phyloP scores from a whole-genome alignment of 2,113 vertebrate genomes.

The Cricetomys ansorgei region DNA sequence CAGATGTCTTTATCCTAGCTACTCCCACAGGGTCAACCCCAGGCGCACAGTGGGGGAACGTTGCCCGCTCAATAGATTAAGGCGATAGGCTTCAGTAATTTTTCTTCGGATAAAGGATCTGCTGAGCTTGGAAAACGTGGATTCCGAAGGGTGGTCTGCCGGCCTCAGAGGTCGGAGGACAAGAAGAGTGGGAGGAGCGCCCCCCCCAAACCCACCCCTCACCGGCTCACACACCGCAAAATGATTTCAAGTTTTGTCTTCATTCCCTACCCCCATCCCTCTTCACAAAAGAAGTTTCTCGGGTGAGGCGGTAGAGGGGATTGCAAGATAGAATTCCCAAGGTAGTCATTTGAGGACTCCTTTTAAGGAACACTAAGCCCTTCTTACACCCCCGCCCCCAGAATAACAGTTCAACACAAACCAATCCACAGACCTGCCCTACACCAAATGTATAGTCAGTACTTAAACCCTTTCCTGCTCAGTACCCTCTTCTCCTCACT shows the following conservation, averaged over 20 bases:
- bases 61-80: slow-evolving; percentile 60
- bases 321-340: slow-evolving; percentile 49
- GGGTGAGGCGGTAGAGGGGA: background rate
- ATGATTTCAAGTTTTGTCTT: slow-evolving; percentile 16
- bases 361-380: background rate
- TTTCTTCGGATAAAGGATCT: slow-evolving; percentile 74
- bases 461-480: background rate
- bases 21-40: background rate
- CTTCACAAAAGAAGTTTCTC: slow-evolving; percentile 58
- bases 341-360: slow-evolving; percentile 40
- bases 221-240: background rate
- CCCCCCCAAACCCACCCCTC: background rate
- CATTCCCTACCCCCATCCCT: background rate
- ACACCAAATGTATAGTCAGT: background rate
- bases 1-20: slow-evolving; percentile 58
- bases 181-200: background rate
- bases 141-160: slow-evolving; percentile 54
- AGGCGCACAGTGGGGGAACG: slow-evolving; percentile 65
- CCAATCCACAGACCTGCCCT: background rate
- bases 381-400: background rate
- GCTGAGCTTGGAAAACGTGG: slow-evolving; percentile 71
- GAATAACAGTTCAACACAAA: slow-evolving; percentile 45
- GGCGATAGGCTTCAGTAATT: slow-evolving; percentile 62
- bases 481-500: background rate
- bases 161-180: slow-evolving; percentile 5